Base-by-base conservation (phyloP, 2,888 invertebrate species). In the Euproctis similis region DNA sequence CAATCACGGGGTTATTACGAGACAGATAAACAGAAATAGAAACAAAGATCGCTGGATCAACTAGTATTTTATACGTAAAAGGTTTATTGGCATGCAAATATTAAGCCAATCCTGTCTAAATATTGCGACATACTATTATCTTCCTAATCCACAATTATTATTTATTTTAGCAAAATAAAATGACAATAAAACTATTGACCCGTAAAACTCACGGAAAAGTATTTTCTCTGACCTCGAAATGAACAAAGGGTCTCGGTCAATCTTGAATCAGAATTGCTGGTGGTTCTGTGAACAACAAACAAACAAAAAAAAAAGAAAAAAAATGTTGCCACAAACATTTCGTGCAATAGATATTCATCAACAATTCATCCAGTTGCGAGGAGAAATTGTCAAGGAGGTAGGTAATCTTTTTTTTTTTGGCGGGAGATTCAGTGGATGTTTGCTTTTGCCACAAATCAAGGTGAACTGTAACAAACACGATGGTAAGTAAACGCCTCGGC, bases 401-500 rank as follows among this genome's bases (percentile, higher is more conserved):
- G 43, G 53, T 50, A 49, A n/a, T n/a, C n/a, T n/a, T n/a, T n/a
- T n/a, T n/a, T n/a, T 59, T 58, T 53, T 54, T 55, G 46, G 39
- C 24, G 22, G 26, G 33, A 53, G 58, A 59, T 44, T 58, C 55
- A 54, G 51, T 57, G 48, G 53, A 56, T 59, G 53, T 62, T 64
- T 54, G 62, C 59, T 55, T n/a, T 60, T 55, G 43, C 66, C 55
- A 61, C 69, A 67, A 71, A 70, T 72, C 70, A 70, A 55, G 59
- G 49, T 46, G 38, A 52, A 57, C 53, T 51, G 52, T 58, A 42
- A 56, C 52, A 51, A 42, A 56, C 52, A 51, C 52, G 47, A 46
- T 44, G 53, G 51, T 46, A 57, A 47, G 48, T 52, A 53, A 60
- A 57, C 53, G 48, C 43, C 28, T 42, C 40, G 38, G 51, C 46